Conservation (phyloP, 2,113 vertebrate genomes). For the Cryptoleucopteryx plumbea region DNA sequence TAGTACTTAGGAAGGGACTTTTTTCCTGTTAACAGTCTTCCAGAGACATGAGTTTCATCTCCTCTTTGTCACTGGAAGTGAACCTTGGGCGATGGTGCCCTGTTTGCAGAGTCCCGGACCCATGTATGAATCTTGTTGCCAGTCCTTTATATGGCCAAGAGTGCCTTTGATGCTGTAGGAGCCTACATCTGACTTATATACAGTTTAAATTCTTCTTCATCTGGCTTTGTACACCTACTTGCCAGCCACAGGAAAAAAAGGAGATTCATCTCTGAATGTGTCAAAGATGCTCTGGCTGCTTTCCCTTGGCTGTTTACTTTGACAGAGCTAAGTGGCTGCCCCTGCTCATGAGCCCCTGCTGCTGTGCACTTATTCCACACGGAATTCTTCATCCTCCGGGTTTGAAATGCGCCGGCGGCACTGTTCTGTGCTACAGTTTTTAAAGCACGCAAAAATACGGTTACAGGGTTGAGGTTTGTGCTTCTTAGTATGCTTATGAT, state of each 20-base stretch:
- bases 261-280: background rate
- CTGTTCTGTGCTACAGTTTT: background rate
- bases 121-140: background rate
- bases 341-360: background rate
- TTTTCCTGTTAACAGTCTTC: background rate
- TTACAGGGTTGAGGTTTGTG: background rate
- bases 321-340: background rate
- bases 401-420: background rate
- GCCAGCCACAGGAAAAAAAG: background rate
- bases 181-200: background rate
- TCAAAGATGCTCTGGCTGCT: background rate
- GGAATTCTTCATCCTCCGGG: background rate
- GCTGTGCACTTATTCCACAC: background rate
- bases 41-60: background rate
- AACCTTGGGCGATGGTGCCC: background rate
- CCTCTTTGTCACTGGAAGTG: background rate
- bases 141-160: background rate
- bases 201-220: background rate
- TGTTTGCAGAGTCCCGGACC: background rate
- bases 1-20: rapidly evolving
- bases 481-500: background rate
- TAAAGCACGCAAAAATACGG: background rate
- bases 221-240: background rate
- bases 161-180: background rate
- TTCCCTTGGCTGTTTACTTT: background rate